phyloP scores from a whole-genome alignment of 2,113 vertebrate species.

The Rhinopomastus cyanomelas region DNA sequence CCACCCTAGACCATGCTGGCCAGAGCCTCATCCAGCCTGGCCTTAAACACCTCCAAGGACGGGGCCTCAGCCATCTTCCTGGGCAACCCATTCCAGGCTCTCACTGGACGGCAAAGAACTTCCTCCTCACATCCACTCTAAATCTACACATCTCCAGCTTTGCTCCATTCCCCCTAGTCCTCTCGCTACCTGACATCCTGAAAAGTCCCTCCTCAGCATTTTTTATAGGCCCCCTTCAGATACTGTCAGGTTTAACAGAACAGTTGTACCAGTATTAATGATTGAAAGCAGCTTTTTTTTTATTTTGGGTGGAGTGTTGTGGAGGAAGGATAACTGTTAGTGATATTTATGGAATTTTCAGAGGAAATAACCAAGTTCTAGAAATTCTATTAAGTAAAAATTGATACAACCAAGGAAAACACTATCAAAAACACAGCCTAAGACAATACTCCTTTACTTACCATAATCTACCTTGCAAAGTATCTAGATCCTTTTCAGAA shows the following conservation, averaged over 20 bases:
- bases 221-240: too few species aligned
- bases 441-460: not conserved
- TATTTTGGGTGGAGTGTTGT: not conserved
- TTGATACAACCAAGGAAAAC: not conserved
- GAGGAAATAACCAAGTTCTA: not conserved
- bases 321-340: rapidly evolving
- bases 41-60: too few species aligned
- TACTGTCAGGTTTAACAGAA: not conserved
- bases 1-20: too few species aligned
- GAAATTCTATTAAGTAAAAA: not conserved
- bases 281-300: not conserved
- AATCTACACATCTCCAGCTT: too few species aligned
- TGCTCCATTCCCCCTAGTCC: too few species aligned
- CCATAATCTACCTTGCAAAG: not conserved
- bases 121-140: too few species aligned
- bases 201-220: too few species aligned
- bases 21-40: too few species aligned
- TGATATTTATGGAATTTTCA: not conserved
- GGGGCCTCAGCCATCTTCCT: too few species aligned
- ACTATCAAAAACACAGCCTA: not conserved
- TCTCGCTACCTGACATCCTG: too few species aligned
- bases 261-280: not conserved
- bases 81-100: too few species aligned
- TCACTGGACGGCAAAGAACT: too few species aligned
- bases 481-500: not conserved